Evolutionary conservation across 1,140 invertebrate species (phyloP), one percentile per base, ranked within the genome.

Genomic region (Octopus sinensis): DNA sequence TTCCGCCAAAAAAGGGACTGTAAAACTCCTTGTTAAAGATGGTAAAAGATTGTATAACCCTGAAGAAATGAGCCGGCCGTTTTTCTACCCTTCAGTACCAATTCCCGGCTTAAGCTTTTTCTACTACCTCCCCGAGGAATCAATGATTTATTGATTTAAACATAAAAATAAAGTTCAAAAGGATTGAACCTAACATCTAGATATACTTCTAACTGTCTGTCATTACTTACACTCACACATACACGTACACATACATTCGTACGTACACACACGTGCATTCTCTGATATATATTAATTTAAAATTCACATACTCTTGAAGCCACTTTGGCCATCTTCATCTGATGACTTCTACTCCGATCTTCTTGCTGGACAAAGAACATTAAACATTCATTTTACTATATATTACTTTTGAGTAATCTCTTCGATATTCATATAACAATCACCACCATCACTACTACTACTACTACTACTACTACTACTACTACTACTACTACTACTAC

Each of bases 21-120:
- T 97, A 0, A 96, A 96, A 87, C 95, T 98, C 0, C 90, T 98
- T 43, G 96, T 98, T 4, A 94, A 96, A 81, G 95, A 96, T 83
- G 95, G 96, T 81, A 91, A 92, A 83, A 83, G 89, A 54, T 80
- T 91, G 9, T 90, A 88, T 82, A 86, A 87, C 68, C 88, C 89
- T 0, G 87, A 88, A 79, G 87, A 87, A 17, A 56, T 83, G 13
- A 75, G 10, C 54, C 79, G 84, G 23, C 87, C 87, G 5, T 53
- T 87, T 53, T 80, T 88, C 7, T 88, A 86, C 78, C 88, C 89
- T 1, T 86, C 87, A 6, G 76, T 88, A 62, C 85, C 87, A 9
- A 77, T 89, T 23, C 84, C 86, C 12, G 83, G 82, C 10, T 71
- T 76, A 13, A 81, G 78, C 12, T 78, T 81, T 12, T 76, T 75